Conservation (phyloP, 2,888 invertebrate genomes). For the Ennomos quercinarius region DNA sequence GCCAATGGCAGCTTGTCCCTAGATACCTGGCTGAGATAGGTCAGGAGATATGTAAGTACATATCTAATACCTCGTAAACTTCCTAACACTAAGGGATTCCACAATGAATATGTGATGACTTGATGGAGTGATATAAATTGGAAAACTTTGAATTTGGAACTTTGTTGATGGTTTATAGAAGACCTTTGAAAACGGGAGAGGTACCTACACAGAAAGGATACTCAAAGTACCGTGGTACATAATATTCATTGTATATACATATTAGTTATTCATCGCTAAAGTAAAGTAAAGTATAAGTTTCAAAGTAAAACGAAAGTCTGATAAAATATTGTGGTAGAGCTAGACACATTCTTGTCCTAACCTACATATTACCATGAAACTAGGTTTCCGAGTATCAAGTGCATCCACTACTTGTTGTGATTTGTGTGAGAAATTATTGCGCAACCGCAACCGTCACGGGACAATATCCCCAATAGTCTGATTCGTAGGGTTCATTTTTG, state of each 20-base stretch:
- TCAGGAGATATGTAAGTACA: conserved; percentile 5
- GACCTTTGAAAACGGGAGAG: background rate
- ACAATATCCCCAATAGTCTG: no score
- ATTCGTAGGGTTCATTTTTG: no score
- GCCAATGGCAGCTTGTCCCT: conserved; percentile 29
- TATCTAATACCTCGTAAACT: conserved; percentile 4
- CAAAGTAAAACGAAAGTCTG: no score
- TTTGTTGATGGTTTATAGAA: conserved; percentile 5
- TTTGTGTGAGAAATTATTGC: no score
- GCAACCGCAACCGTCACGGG: no score
- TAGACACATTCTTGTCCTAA: no score
- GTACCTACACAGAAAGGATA: background rate
- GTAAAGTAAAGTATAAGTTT: no score
- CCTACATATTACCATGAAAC: no score
- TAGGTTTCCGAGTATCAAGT: no score
- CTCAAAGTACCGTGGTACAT: background rate
- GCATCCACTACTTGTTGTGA: no score
- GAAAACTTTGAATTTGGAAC: conserved; percentile 16
- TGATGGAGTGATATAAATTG: conserved; percentile 1
- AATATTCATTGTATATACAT: conserved; percentile 1
- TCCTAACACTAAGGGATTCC: background rate
- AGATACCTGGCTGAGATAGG: conserved; percentile 26
- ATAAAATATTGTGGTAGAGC: no score
- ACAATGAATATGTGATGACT: conserved; percentile 16
- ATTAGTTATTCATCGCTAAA: no score